Evolutionary conservation across 1,140 invertebrate species (phyloP), one percentile per base, ranked within the genome.

Genomic region (Polypedilum vanderplanki): DNA sequence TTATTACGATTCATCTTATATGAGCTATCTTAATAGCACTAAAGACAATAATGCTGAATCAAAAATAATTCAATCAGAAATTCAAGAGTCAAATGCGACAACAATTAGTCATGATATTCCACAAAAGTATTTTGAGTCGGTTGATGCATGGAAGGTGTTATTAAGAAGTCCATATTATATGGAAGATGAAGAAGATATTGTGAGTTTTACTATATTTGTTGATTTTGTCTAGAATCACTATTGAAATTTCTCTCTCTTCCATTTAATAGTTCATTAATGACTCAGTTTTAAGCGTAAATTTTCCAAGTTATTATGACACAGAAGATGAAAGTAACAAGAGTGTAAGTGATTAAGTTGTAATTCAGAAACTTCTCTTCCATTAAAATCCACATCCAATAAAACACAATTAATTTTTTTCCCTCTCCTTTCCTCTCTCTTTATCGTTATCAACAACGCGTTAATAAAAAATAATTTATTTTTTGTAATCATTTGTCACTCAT

Each of bases 131-230:
- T 70, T 18, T 22, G 65, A 70, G 7, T 70, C 65, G 9, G 65
- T 70, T 7, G 65, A 70, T 18, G 65, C 65, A 22, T 70, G 65
- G 65, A 70, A 70, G 18, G 17, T 20, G 17, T 70, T 70, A 10
- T 10, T 70, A 10, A n/a, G 20, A 9, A 18, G 3, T 5, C 20
- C 65, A 22, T 18, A 70, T 18, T 70, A 20, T 18, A 18, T n/a
- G 3, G 65, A 70, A 70, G 65, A 70, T 12, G 65, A 70, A 22
- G 65, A 70, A 70, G 65, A 70, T 20, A 18, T 70, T 18, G 65
- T 70, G 10, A 70, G 65, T 18, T 10, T 12, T 70, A 20, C 24
- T 33, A 3, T 33, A 33, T 33, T 33, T 33, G 24, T 33, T 1
- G 15, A 57, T 15, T 8, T 12, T 15, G 12, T 57, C 15, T 12